A percentile compares a stretch with the other conserved stretches of the same genome.
phyloP scores from a whole-genome alignment of 2,113 vertebrate species.

The Sander vitreus region DNA sequence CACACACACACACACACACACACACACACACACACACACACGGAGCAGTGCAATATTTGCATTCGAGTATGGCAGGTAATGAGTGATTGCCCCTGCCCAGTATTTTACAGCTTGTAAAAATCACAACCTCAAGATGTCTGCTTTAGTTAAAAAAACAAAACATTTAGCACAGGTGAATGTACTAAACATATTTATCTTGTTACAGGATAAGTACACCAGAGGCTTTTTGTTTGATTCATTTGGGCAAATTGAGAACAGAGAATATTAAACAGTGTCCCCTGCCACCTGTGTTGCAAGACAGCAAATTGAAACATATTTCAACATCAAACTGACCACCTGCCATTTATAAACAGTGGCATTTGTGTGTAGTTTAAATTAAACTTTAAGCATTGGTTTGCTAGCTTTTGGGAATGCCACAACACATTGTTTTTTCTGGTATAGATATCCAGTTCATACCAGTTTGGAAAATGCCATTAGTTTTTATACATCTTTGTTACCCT shows the following conservation, averaged over 20 bases:
- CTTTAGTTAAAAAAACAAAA: constrained; percentile 29
- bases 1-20: not conserved
- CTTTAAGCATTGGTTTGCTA: not conserved
- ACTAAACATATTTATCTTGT: constrained; percentile 14
- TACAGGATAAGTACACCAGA: constrained; percentile 11
- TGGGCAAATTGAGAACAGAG: constrained; percentile 2
- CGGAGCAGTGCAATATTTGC: constrained; percentile 44
- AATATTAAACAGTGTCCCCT: not conserved
- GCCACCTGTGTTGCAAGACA: constrained; percentile 15
- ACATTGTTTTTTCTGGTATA: not conserved
- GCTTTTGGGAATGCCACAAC: not conserved
- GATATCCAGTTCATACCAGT: not conserved
- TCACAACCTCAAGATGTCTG: constrained; percentile 25
- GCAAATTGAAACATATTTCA: not conserved
- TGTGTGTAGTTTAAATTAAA: constrained; percentile 13
- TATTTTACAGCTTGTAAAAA: constrained; percentile 12
- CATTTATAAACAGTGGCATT: constrained; percentile 2
- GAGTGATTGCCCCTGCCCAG: constrained; percentile 43
- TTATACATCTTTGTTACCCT: constrained; percentile 7
- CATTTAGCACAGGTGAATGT: constrained; percentile 2
- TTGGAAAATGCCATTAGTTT: constrained; percentile 1
- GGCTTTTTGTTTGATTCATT: constrained; percentile 38
- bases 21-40: constrained; percentile 20
- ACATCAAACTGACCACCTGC: not conserved
- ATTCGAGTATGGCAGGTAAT: constrained; percentile 53